phyloP scores from a whole-genome alignment of 2,888 invertebrate species.

The Ctena decussata region DNA sequence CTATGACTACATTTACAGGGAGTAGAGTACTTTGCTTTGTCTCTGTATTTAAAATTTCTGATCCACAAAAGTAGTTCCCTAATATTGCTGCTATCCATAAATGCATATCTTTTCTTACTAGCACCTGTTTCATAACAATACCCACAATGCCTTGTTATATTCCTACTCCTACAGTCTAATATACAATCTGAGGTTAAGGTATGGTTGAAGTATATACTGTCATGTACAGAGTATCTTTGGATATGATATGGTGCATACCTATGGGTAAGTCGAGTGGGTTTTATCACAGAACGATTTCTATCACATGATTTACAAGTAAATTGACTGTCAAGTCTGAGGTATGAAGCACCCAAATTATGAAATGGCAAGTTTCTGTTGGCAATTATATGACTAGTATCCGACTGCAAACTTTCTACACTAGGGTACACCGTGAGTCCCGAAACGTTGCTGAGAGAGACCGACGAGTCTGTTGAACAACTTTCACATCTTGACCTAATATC shows the following conservation, averaged over 20 bases:
- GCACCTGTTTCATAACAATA: background rate
- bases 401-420: background rate
- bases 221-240: background rate
- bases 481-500: background rate
- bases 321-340: background rate
- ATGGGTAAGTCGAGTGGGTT: background rate
- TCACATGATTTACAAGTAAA: background rate
- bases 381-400: background rate
- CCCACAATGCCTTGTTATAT: background rate
- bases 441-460: background rate
- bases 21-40: background rate
- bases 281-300: constrained; percentile 9
- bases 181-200: background rate
- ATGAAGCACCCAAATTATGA: background rate
- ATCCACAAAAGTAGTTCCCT: constrained; percentile 4
- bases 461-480: background rate
- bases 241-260: background rate
- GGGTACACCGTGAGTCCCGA: background rate
- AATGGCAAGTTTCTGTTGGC: constrained; percentile 2
- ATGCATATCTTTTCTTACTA: background rate
- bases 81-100: background rate
- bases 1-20: background rate
- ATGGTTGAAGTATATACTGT: background rate
- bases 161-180: background rate
- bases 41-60: constrained; percentile 7